Conservation (phyloP, 2,113 vertebrate species). For the Pterocles burchelli region DNA sequence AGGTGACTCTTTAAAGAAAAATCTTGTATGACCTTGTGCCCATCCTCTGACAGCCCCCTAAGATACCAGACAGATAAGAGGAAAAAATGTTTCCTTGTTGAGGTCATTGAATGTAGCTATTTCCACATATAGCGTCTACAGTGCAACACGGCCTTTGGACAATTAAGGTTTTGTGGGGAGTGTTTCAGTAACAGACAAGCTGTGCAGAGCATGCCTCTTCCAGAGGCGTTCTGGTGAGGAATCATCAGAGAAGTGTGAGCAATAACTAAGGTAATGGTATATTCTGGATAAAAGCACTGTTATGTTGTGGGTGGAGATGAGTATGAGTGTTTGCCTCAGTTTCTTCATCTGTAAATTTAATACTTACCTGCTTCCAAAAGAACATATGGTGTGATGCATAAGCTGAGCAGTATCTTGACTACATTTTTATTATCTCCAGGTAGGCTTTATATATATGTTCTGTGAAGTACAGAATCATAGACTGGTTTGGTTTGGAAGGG, state of each 20-base stretch:
- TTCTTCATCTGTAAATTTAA: not conserved
- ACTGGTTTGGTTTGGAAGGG: too few relatives aligned
- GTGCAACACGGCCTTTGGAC: not conserved
- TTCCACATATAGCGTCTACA: not conserved
- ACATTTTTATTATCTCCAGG: not conserved
- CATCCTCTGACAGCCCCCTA: not conserved
- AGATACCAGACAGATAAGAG: not conserved
- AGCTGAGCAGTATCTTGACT: not conserved
- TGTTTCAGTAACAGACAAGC: not conserved
- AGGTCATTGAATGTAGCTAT: not conserved
- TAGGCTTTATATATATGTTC: not conserved
- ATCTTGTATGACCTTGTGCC: not conserved
- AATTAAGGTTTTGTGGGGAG: not conserved
- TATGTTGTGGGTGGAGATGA: not conserved
- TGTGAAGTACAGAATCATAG: not conserved
- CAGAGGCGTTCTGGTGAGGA: not conserved
- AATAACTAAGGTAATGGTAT: not conserved
- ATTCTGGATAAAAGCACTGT: not conserved
- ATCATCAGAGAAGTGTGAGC: not conserved
- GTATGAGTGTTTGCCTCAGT: not conserved
- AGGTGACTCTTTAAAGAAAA: not conserved
- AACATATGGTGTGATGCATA: not conserved
- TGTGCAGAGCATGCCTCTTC: not conserved
- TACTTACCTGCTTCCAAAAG: not conserved
- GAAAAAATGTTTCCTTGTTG: not conserved